Conservation (phyloP, 2,888 invertebrate genomes). For the Chymomyza amoena region DNA sequence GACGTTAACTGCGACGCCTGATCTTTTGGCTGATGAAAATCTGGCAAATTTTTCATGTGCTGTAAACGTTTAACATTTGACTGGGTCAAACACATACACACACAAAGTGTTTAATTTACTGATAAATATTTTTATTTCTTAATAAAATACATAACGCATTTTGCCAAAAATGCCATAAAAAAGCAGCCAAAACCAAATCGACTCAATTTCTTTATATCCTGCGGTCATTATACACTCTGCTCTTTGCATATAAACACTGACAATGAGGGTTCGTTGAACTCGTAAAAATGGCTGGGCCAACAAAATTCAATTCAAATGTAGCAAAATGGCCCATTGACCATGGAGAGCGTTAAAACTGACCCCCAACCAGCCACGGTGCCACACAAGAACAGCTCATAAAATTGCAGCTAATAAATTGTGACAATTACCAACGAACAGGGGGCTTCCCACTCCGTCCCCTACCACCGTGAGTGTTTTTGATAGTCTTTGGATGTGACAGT, state of each 20-base stretch:
- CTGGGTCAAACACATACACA: constrained; percentile 14
- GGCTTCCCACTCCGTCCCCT: too few species aligned
- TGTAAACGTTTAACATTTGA: constrained; percentile 23
- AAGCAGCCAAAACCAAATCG: constrained; percentile 42
- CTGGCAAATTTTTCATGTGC: constrained; percentile 32
- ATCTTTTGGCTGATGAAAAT: constrained; percentile 31
- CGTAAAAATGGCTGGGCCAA: constrained; percentile 52
- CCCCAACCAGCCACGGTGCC: constrained; percentile 25
- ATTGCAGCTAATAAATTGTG: constrained; percentile 61
- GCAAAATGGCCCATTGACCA: not conserved
- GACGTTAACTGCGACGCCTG: not conserved
- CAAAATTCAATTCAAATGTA: constrained; percentile 45
- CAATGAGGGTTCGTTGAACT: constrained; percentile 54
- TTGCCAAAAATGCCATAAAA: constrained; percentile 56
- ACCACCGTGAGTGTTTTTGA: not conserved
- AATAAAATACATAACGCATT: constrained; percentile 60
- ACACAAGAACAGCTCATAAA: constrained; percentile 44
- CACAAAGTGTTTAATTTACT: constrained; percentile 64
- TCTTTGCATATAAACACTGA: not conserved
- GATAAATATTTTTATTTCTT: constrained; percentile 69
- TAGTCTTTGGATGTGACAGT: not conserved
- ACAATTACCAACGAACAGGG: constrained; percentile 6
- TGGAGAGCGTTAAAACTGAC: not conserved
- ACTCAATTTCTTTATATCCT: constrained; percentile 60
- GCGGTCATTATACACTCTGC: constrained; percentile 58